Evolutionary conservation across 2,113 vertebrate genomes (phyloP).

Genomic region (Chaetura pelagica): DNA sequence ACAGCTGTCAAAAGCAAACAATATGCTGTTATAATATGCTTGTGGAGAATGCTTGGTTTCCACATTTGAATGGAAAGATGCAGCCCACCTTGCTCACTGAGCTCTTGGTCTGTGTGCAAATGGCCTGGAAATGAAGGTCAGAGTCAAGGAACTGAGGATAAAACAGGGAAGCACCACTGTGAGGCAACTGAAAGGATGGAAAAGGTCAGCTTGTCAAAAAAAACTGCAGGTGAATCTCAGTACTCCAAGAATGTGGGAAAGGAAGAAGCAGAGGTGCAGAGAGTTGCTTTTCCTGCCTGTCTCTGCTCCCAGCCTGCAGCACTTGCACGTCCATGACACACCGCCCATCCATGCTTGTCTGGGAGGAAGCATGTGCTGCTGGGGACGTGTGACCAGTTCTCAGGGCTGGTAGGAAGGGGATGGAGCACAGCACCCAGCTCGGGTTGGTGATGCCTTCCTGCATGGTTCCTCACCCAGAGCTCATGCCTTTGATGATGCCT

Average conservation of each 20-base stretch:
- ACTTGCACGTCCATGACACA: fast-evolving
- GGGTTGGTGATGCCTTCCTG: background rate
- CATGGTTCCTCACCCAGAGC: no score
- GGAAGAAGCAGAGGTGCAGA: background rate
- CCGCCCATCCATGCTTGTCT: background rate
- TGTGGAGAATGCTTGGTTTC: background rate
- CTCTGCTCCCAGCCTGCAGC: background rate
- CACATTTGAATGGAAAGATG: background rate
- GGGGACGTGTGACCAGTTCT: background rate
- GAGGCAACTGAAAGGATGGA: background rate
- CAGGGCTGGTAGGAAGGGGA: fast-evolving
- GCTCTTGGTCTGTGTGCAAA: background rate
- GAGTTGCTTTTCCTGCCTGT: background rate
- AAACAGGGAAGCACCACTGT: background rate
- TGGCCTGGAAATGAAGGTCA: background rate
- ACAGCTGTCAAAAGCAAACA: background rate
- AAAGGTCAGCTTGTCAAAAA: background rate
- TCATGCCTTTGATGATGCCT: background rate
- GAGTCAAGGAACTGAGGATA: background rate
- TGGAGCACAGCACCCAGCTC: background rate
- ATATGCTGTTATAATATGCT: background rate
- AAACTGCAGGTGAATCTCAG: background rate
- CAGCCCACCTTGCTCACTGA: background rate
- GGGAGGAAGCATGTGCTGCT: background rate
- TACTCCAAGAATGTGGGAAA: background rate